Evolutionary conservation across 2,113 vertebrate species (phyloP).

Genomic region (Solea solea): DNA sequence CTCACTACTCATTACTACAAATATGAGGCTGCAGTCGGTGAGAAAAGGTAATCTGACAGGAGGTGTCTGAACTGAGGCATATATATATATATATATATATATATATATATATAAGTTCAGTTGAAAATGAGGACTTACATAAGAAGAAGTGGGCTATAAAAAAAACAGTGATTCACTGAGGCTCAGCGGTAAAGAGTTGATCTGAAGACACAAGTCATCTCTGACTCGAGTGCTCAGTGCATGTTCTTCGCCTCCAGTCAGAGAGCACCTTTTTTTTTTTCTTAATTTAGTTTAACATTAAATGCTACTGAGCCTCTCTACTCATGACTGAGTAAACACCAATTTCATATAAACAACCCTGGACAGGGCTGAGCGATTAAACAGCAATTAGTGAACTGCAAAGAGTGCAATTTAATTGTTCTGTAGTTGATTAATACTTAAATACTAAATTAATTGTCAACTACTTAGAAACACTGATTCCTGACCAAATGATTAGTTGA

Average conservation of each 20-base stretch:
- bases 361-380: not conserved
- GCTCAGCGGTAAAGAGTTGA: slow-evolving; percentile 1
- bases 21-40: slow-evolving; percentile 16
- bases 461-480: too few species aligned
- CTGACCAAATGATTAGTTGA: too few species aligned
- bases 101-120: not conserved
- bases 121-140: slow-evolving; percentile 15
- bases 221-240: slow-evolving; percentile 4
- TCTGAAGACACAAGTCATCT: slow-evolving; percentile 7
- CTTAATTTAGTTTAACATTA: slow-evolving; percentile 37
- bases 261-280: not conserved
- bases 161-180: slow-evolving; percentile 21
- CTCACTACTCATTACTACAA: slow-evolving; percentile 8
- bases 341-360: slow-evolving; percentile 36
- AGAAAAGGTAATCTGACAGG: slow-evolving; percentile 44
- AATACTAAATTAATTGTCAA: too few species aligned
- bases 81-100: too few species aligned
- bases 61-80: slow-evolving; percentile 57
- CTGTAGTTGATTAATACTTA: too few species aligned
- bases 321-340: slow-evolving; percentile 47
- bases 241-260: slow-evolving; percentile 3
- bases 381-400: too few species aligned
- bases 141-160: slow-evolving; percentile 23
- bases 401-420: too few species aligned
- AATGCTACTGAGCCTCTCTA: slow-evolving; percentile 28